These are phyloP conservation scores for Mandrillus leucophaeus DNA, from an alignment of 2,113 vertebrate genomes.

Conservation along the genomic window DNA sequence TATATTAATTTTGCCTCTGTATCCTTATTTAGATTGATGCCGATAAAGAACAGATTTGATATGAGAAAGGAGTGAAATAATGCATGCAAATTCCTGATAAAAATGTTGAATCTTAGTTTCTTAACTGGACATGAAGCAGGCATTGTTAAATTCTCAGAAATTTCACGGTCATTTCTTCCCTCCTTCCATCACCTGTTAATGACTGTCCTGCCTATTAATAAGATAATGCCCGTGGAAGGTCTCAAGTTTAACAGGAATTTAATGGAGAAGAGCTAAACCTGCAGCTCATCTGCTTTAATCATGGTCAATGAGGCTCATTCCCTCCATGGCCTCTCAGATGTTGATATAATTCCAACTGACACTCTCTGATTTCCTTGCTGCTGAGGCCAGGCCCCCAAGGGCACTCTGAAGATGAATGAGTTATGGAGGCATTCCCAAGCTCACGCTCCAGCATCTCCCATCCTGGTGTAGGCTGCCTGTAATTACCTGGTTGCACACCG, in stretches of 20 bases:
- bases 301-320: background rate
- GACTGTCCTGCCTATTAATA: background rate
- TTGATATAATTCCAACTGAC: background rate
- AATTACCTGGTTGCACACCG: background rate
- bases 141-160: background rate
- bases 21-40: background rate
- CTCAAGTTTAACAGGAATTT: background rate
- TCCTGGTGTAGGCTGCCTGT: background rate
- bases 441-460: accelerated
- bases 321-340: background rate
- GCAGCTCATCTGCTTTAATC: background rate
- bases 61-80: background rate
- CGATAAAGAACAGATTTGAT: background rate
- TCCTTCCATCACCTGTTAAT: background rate
- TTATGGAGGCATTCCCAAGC: background rate
- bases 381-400: background rate
- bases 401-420: background rate
- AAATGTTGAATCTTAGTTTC: background rate
- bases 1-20: background rate
- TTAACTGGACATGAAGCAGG: background rate
- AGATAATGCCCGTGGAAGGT: background rate
- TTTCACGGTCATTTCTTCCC: background rate
- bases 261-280: background rate
- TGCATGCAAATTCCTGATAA: background rate
- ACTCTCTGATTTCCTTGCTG: background rate